Conservation (phyloP, 2,113 vertebrate species). For the Parus major region DNA sequence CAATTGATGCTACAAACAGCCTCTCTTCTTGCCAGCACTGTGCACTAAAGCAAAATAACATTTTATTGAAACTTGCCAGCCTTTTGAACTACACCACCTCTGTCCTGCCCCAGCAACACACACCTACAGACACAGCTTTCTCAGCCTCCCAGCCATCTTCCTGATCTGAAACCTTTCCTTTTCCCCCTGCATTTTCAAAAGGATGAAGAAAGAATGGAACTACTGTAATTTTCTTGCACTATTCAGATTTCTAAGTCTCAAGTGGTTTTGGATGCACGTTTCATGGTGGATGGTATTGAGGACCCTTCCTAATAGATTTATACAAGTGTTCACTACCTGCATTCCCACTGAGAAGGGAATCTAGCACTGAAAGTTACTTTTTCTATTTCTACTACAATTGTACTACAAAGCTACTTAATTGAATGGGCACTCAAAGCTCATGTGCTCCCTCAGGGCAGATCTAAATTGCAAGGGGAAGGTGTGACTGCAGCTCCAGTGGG, state of each 20-base stretch:
- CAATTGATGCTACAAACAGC: background rate
- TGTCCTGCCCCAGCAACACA: background rate
- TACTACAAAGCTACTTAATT: constrained; percentile 16
- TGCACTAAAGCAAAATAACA: background rate
- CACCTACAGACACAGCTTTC: background rate
- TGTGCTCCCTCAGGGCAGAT: background rate
- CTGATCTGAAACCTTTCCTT: background rate
- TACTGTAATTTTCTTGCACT: background rate
- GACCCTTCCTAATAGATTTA: background rate
- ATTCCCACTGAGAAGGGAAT: constrained; percentile 1
- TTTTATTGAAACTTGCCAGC: background rate
- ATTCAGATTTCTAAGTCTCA: background rate
- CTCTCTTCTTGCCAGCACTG: background rate
- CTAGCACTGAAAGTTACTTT: background rate
- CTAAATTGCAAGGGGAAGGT: background rate
- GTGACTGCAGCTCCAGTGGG: background rate
- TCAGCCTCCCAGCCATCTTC: background rate
- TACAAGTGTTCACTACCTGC: background rate
- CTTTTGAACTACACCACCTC: background rate
- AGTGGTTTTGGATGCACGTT: background rate
- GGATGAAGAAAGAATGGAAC: background rate
- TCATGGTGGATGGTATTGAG: background rate
- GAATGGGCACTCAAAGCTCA: constrained; percentile 36
- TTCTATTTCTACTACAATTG: background rate
- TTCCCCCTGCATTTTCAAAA: background rate